Evolutionary conservation across 2,888 invertebrate species (phyloP), one percentile per base, ranked within the genome.

Genomic region (Tachina fera): DNA sequence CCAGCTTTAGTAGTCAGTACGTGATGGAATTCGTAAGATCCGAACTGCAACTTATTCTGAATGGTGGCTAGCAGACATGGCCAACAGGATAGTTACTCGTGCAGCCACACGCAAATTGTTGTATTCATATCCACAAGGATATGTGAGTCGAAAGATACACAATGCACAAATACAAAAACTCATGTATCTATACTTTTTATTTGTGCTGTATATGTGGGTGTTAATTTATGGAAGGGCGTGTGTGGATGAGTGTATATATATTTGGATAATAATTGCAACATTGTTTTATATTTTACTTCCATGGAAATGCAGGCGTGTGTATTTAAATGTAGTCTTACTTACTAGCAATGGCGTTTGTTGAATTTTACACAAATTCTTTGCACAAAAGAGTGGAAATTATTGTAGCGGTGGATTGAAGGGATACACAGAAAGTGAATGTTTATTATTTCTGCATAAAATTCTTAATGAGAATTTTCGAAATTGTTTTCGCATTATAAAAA

Each of bases 401-500:
- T 60, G 1, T 43, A 45, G 9, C 6, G n/a, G 39, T 31, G 11
- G 9, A 31, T 0, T 0, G 6, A 6, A 6, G 16, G 13, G 45
- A 9, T 43, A 16, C n/a, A 22, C 16, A 19, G 76, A 67, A 72
- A 74, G 56, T 51, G 74, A 74, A 85, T 85, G 81, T 85, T 85
- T 81, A 77, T 85, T 85, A 74, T 85, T 81, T 81, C 77, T 74
- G 74, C 81, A 85, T 81, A 81, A 85, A 85, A 81, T 85, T 81
- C 84, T 81, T 81, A 85, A 85, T 81, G 81, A 85, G 77, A 85
- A 85, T 85, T 81, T 85, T 74, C 58, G 74, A 81, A 84, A 85
- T 85, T 85, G 81, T 81, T 85, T 81, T 58, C 74, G 81, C 84
- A 85, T 85, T 85, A 85, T 85, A 77, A 81, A 85, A 85, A 77